Percentiles rank a stretch among this genome's conserved stretches.
Evolutionary conservation across 2,113 vertebrate species (phyloP).

Genomic region (Tupaia tana): DNA sequence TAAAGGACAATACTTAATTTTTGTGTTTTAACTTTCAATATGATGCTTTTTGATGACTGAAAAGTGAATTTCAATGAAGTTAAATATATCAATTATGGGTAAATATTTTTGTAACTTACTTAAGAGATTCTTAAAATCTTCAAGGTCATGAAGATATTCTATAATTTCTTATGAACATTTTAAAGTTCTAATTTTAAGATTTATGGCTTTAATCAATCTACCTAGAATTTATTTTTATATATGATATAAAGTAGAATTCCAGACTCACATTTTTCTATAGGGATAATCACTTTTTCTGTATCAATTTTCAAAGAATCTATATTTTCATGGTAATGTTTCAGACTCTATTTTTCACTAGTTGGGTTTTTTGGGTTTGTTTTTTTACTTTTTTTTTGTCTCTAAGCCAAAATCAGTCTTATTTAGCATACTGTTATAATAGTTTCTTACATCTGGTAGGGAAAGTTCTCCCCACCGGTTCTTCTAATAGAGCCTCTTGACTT

Average conservation of each 20-base stretch:
- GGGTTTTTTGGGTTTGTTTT: background rate
- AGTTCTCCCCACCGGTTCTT: background rate
- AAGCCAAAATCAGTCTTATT: background rate
- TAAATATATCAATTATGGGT: background rate
- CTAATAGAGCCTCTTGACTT: background rate
- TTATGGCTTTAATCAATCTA: background rate
- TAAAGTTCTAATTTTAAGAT: slow-evolving; percentile 6
- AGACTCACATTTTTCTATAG: background rate
- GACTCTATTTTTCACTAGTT: background rate
- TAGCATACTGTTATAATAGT: background rate
- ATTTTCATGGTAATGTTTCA: background rate
- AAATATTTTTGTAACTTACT: background rate
- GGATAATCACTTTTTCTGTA: background rate
- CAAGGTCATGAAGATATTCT: background rate
- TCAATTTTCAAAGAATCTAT: background rate
- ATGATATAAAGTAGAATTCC: background rate
- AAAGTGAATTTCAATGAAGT: background rate
- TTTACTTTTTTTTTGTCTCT: background rate
- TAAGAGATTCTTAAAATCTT: background rate
- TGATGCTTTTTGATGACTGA: background rate
- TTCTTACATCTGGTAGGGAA: background rate
- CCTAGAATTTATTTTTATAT: background rate
- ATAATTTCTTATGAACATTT: background rate
- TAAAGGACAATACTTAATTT: background rate
- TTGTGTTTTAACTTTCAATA: background rate